Base-by-base conservation (phyloP, 1,140 invertebrate species). In the Maconellicoccus hirsutus region DNA sequence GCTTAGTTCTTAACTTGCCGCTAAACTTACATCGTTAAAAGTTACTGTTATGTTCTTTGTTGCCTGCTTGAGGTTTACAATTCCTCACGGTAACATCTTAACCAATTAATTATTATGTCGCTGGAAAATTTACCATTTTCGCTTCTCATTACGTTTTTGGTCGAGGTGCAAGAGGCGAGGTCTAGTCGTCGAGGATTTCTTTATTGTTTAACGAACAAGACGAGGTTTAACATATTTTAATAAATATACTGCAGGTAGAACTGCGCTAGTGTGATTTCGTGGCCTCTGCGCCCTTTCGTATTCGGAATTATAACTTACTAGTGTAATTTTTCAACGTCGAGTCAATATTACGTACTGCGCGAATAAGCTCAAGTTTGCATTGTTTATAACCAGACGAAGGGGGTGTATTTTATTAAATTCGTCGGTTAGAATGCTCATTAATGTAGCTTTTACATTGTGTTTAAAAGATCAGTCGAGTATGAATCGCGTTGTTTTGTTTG, bases 1-100 rank as follows among this genome's bases (percentile, higher is more conserved):
- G 42, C 42, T 52, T 52, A 52, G 12, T 52, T 52, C 42, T 52
- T 19, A 52, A 52, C 42, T 52, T 52, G 42, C 42, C 42, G 42
- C 42, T 52, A 52, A 52, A 52, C 42, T 52, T 52, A 52, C 42
- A 52, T 52, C 42, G 42, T 52, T 52, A 52, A 52, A 52, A 52
- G 42, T 52, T 52, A 52, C 42, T 52, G 42, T 52, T 52, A 52
- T 52, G 42, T 52, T 52, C 42, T 52, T 52, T 52, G 42, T 52
- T 52, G 42, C 6, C 42, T 52, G 42, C 42, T 52, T 52, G 42
- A 52, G 42, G 42, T 52, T 52, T 52, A 52, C 42, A 52, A 52
- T 52, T 52, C 42, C 42, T 52, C 42, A 52, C 42, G 42, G 42
- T 52, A 52, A 52, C 42, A 52, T 52, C 42, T 52, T 52, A 52